Percentiles rank a stretch among this genome's conserved stretches.
These are phyloP conservation scores for Reticulitermes lucifugus DNA, from an alignment of 2,888 invertebrate species.

Conservation along the genomic window DNA sequence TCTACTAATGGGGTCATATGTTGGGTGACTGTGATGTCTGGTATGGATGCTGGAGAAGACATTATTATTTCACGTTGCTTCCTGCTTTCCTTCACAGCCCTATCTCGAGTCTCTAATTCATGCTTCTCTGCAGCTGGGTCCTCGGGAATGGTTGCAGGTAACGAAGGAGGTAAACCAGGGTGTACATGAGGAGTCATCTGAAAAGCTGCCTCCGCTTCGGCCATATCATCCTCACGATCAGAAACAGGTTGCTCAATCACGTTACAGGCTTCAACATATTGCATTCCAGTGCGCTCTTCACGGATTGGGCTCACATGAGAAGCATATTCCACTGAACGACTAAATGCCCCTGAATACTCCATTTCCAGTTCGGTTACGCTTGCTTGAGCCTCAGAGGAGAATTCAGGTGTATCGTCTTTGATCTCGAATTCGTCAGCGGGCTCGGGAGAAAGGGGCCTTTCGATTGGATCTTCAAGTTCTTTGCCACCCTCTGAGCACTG, in stretches of 20 bases:
- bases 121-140: conserved; percentile 67
- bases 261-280: conserved; percentile 47
- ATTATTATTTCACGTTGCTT: conserved; percentile 61
- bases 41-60: conserved; percentile 67
- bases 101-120: conserved; percentile 65
- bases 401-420: conserved; percentile 62
- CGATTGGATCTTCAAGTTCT: conserved; percentile 65
- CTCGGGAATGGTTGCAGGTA: conserved; percentile 65
- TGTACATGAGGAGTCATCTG: conserved; percentile 65
- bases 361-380: conserved; percentile 63
- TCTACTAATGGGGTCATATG: conserved; percentile 67
- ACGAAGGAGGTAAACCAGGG: conserved; percentile 64
- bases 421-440: conserved; percentile 62
- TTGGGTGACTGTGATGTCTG: conserved; percentile 74
- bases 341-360: conserved; percentile 59
- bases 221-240: conserved; percentile 61
- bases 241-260: conserved; percentile 34
- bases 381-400: conserved; percentile 61
- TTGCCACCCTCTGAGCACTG: conserved; percentile 60
- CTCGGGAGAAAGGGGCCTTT: conserved; percentile 68
- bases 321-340: conserved; percentile 56
- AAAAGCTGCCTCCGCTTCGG: conserved; percentile 67
- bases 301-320: conserved; percentile 56
- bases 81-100: conserved; percentile 61
- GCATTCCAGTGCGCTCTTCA: conserved; percentile 53